Evolutionary conservation across 1,140 invertebrate species (phyloP), one percentile per base, ranked within the genome.

Genomic region (Lithobius niger): DNA sequence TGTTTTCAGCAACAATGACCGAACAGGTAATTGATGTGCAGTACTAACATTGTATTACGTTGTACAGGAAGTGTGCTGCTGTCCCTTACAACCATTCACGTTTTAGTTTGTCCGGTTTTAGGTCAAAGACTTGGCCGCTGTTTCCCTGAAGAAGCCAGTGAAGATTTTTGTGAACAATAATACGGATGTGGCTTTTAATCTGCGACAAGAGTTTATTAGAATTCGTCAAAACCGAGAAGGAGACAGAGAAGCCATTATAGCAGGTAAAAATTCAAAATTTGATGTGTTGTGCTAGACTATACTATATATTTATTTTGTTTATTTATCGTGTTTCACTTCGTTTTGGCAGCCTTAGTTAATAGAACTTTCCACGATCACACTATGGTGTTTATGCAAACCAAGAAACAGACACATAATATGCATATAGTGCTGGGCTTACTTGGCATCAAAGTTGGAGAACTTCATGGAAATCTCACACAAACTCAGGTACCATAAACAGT

Each of bases 1-100:
- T 99, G 19, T 98, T 98, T 72, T 98, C 95, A 1, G 96, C 96
- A 15, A 99, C 96, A 1, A 97, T 99, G 93, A 97, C 91, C 2
- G 93, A 97, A 48, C 81, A 90, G 71, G 74, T 74, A 57, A 63
- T n/a, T 49, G 18, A 18, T 36, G 18, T 56, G 27, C 18, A 10
- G 19, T 4, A 10, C 31, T 36, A 10, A 6, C n/a, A n/a, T 6
- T 36, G 31, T 36, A 36, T 36, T 36, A 36, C n/a, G n/a, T n/a
- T n/a, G n/a, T n/a, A n/a, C n/a, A n/a, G n/a, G n/a, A n/a, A n/a
- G n/a, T n/a, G n/a, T n/a, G n/a, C n/a, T n/a, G n/a, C n/a, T n/a
- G n/a, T n/a, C n/a, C n/a, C n/a, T n/a, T n/a, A n/a, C n/a, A n/a
- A n/a, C n/a, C n/a, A n/a, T n/a, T n/a, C n/a, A 36, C 31, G 10